Conservation (phyloP, 2,888 invertebrate genomes). For the Cataglyphis rosenhaueri region DNA sequence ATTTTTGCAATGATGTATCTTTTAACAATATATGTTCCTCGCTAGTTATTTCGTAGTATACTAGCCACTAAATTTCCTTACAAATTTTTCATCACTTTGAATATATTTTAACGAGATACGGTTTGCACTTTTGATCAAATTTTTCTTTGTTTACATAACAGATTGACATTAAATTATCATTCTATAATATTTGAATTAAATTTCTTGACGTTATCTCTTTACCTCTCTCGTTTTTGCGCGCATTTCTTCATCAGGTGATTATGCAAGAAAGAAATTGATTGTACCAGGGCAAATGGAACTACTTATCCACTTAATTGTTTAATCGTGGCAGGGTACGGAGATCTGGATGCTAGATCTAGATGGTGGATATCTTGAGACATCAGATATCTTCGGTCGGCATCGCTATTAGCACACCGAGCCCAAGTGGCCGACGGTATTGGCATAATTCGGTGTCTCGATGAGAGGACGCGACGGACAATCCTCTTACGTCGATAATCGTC, state of each 20-base stretch:
- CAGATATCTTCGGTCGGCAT: constrained; percentile 42
- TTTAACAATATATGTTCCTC: not conserved
- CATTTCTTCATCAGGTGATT: not conserved
- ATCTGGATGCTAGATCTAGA: constrained; percentile 7
- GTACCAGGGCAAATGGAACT: not conserved
- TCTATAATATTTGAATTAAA: not conserved
- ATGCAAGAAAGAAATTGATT: not conserved
- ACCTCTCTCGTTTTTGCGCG: not conserved
- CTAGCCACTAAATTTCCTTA: not conserved
- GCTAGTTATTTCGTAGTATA: not conserved
- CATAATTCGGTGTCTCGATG: constrained; percentile 61
- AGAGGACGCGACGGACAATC: constrained; percentile 62
- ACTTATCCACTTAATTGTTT: constrained; percentile 18
- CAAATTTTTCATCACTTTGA: not conserved
- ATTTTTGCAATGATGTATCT: not conserved
- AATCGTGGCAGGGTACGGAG: not conserved
- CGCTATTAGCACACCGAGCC: constrained; percentile 36
- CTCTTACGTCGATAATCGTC: constrained; percentile 67
- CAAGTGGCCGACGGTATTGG: constrained; percentile 37
- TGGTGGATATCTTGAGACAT: constrained; percentile 40
- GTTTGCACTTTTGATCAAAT: not conserved
- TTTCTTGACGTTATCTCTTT: not conserved
- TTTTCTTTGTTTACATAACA: not conserved
- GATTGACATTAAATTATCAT: constrained; percentile 4
- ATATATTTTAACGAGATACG: not conserved